Base-by-base conservation (phyloP, 2,888 invertebrate genomes). In the Oegoconia quadripuncta region DNA sequence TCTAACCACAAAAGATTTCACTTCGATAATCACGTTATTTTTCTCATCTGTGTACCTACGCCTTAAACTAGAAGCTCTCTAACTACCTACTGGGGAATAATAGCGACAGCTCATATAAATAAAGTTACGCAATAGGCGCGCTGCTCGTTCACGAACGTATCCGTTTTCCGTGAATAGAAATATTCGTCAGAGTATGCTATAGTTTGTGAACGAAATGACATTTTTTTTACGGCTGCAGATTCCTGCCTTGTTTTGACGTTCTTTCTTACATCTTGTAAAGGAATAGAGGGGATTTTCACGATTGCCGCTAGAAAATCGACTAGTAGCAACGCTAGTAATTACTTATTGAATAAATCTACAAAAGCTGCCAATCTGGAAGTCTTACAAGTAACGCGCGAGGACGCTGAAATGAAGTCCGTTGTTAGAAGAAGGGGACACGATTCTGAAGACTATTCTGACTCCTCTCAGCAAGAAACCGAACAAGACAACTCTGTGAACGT, bases 371-470 rank as follows among this genome's bases (percentile, higher is more conserved):
- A 80, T 66, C 84, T 84, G 86, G 86, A 84, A 76, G 77, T 83
- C 48, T 53, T 84, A 62, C 76, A 76, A 69, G 80, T 74, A 51
- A 74, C 72, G 50, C 72, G 73, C 44, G 75, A 75, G 73, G 81
- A 78, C 77, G 78, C 74, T 64, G 74, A 78, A 50, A 87, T 87
- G 84, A 87, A 88, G 81, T 79, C 88, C 69, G 73, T 84, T 46
- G 73, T 67, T 35, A 72, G 78, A 55, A 74, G 78, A 65, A 63
- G 65, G 55, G 78, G 77, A 34, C 81, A 74, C 37, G 87, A 87
- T 60, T 83, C 88, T 41, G 83, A 81, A 42, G 88, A 88, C 61
- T 87, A 77, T 63, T 88, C 88, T 33, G 88, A 88, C 43, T 78
- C 79, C 59, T 88, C 88, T 33, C 84, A 37, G 14, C 38, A 83